A percentile compares a stretch with the other conserved stretches of the same genome.
phyloP scores from a whole-genome alignment of 2,797 vertebrate species.

The Gambusia yucatana region DNA sequence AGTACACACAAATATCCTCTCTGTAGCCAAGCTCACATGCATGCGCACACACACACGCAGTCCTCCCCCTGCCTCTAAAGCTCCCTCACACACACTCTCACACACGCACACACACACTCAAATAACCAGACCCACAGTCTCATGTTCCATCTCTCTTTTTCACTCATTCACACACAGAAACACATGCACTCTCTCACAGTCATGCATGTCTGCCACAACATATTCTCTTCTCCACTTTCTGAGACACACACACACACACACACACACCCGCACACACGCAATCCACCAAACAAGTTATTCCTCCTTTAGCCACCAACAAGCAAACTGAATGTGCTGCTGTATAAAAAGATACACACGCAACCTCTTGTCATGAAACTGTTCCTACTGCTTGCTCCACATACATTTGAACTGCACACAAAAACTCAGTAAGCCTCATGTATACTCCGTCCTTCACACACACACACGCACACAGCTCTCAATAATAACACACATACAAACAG shows the following conservation, averaged over 20 bases:
- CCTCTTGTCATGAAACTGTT: slow-evolving; percentile 60
- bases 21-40: slow-evolving; percentile 70
- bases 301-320: slow-evolving; percentile 55
- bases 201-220: slow-evolving; percentile 51
- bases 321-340: slow-evolving; percentile 30
- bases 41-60: slow-evolving; percentile 50
- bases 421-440: slow-evolving; percentile 55
- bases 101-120: slow-evolving; percentile 59
- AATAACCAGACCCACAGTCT: slow-evolving; percentile 79
- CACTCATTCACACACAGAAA: slow-evolving; percentile 38
- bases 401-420: slow-evolving; percentile 54
- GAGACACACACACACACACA: slow-evolving; percentile 22
- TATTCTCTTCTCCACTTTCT: slow-evolving; percentile 31
- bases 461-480: slow-evolving; percentile 59
- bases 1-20: slow-evolving; percentile 71
- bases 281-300: slow-evolving; percentile 58
- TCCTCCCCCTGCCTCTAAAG: slow-evolving; percentile 28
- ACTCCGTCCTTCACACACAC: slow-evolving; percentile 47
- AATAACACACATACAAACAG: slow-evolving; percentile 72
- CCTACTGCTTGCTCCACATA: slow-evolving; percentile 48
- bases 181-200: slow-evolving; percentile 51
- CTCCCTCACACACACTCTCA: slow-evolving; percentile 25
- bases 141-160: slow-evolving; percentile 72
- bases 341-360: slow-evolving; percentile 45
- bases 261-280: slow-evolving; percentile 28